Conservation (phyloP, 2,113 vertebrate species). For the Oryzias curvinotus region DNA sequence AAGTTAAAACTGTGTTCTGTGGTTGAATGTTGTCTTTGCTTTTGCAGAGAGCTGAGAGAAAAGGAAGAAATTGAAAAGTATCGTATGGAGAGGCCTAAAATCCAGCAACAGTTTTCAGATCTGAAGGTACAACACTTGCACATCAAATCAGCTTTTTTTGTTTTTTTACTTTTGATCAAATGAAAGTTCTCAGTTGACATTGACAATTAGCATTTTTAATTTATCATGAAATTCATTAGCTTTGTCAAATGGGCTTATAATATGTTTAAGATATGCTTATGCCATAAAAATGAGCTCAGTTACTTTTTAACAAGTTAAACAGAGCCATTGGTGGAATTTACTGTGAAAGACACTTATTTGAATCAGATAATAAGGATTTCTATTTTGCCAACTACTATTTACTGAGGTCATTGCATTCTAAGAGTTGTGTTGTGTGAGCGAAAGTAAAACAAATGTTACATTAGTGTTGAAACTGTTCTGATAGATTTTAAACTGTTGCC, state of each 20-base stretch:
- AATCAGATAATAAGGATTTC: too few relatives aligned
- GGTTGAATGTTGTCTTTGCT: neutral
- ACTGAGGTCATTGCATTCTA: too few relatives aligned
- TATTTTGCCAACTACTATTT: too few relatives aligned
- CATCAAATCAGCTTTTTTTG: neutral
- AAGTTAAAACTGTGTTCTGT: neutral
- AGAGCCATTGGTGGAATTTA: too few relatives aligned
- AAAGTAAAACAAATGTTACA: neutral
- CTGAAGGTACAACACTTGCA: constrained; percentile 83
- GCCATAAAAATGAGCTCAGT: too few relatives aligned
- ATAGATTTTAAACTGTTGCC: neutral
- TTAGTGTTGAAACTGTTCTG: neutral
- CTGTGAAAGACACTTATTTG: too few relatives aligned
- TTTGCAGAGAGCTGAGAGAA: constrained; percentile 88
- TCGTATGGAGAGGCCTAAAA: constrained; percentile 97
- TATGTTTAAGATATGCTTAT: too few relatives aligned
- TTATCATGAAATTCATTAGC: too few relatives aligned
- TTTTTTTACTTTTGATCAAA: neutral
- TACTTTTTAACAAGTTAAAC: too few relatives aligned
- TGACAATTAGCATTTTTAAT: too few relatives aligned
- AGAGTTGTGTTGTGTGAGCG: neutral
- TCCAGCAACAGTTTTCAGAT: constrained; percentile 98
- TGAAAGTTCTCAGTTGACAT: neutral
- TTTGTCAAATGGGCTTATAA: too few relatives aligned
- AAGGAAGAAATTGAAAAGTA: constrained; percentile 99